Evolutionary conservation across 30 jellyfish, hydroid and myxozoan genomes (phyloP).

Genomic region (Hydractinia symbiolongicarpus): DNA sequence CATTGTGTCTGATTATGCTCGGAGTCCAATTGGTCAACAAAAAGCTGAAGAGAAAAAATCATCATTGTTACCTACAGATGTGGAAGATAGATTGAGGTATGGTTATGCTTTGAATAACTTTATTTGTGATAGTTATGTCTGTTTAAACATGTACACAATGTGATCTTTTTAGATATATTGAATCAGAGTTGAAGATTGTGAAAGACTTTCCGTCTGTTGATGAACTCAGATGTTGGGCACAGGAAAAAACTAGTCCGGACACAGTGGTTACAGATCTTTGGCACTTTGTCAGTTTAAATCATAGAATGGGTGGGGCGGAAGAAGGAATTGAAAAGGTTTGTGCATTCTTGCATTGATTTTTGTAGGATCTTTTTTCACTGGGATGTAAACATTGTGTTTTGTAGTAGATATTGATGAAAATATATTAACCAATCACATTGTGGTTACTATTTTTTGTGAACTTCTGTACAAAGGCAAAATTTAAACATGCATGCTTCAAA

Average conservation of each 20-base stretch:
- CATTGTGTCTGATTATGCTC: conserved; percentile 20
- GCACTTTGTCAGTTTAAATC: conserved; percentile 32
- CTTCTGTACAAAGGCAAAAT: too few species aligned
- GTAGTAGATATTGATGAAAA: too few species aligned
- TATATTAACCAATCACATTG: too few species aligned
- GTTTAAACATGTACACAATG: background rate
- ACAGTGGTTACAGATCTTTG: conserved; percentile 33
- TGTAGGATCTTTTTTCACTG: too few species aligned
- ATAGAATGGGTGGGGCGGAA: conserved; percentile 34
- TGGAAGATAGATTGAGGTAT: conserved; percentile 27
- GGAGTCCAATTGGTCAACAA: conserved; percentile 24
- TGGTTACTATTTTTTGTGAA: too few species aligned
- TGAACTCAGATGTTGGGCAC: conserved; percentile 29
- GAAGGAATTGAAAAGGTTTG: conserved; percentile 24
- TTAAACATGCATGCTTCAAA: too few species aligned
- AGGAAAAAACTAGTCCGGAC: conserved; percentile 21
- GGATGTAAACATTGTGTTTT: too few species aligned
- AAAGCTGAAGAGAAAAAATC: background rate
- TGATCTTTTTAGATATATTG: background rate
- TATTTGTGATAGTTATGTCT: background rate
- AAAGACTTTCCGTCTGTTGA: conserved; percentile 27
- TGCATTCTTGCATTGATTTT: background rate
- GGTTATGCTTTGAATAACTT: background rate
- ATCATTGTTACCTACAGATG: conserved; percentile 4
- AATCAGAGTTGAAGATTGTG: conserved; percentile 16